Evolutionary conservation across 2,888 invertebrate genomes (phyloP), one percentile per base, ranked within the genome.

Genomic region (Augiades crinisus): DNA sequence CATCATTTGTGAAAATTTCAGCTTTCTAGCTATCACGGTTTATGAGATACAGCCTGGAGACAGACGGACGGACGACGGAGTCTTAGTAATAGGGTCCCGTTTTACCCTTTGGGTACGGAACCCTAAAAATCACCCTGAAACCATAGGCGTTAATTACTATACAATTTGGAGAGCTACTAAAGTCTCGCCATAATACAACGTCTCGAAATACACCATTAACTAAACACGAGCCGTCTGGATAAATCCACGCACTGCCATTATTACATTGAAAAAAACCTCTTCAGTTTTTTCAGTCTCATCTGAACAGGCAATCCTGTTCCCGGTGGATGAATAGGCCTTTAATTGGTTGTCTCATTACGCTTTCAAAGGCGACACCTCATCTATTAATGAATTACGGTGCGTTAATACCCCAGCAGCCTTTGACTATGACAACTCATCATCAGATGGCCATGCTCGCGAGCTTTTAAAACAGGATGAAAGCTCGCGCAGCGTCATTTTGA

Each of bases 261-360:
- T 31, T 33, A 17, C 40, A 49, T 41, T 49, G 40, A 49, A 49
- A 49, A 46, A 38, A 27, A 24, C 13, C 13, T 21, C 21, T 31
- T 33, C 22, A 40, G 14, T 31, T 30, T 30, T 30, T 43, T 40
- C 31, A 21, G 21, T 40, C 38, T 31, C 47, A 47, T 47, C 38
- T 21, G 38, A 22, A 38, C 47, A 40, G 40, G 40, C 47, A 40
- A 49, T 40, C 40, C 30, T 21, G 38, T 36, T 34, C n/a, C 34
- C 45, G 22, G 31, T 40, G 47, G 14, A 22, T 49, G 49, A 49
- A 49, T 49, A 49, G 41, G 16, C 33, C 40, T 41, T 41, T 49
- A 49, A 49, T 49, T 49, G 49, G 49, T 49, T 41, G 49, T 49
- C 49, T 49, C 41, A 49, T 49, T 49, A 49, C 40, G 33, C 40